Conservation (phyloP, 2,113 vertebrate species). For the Piaya cayana region DNA sequence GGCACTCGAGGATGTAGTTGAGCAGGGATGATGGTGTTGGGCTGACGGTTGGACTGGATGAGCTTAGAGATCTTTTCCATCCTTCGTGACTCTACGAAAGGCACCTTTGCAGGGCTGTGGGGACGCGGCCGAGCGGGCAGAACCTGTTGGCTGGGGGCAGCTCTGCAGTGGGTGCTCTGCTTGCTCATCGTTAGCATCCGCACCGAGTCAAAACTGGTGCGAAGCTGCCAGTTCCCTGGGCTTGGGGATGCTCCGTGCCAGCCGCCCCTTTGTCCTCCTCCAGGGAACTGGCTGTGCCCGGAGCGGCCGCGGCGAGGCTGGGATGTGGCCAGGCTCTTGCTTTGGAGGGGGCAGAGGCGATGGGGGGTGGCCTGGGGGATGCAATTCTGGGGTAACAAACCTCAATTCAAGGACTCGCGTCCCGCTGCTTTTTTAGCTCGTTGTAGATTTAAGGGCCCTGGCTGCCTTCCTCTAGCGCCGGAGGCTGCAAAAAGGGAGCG, state of each 20-base stretch:
- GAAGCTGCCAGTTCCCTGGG: not conserved
- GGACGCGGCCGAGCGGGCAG: not conserved
- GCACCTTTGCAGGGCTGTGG: rapidly evolving
- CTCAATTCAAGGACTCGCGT: not conserved
- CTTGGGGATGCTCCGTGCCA: not conserved
- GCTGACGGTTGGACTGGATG: no score
- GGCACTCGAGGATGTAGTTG: no score
- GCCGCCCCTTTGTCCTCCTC: not conserved
- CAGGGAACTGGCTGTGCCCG: not conserved
- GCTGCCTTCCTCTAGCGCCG: not conserved
- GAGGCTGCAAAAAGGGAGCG: not conserved
- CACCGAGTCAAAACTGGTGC: not conserved
- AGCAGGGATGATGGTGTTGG: no score
- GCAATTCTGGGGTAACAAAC: not conserved
- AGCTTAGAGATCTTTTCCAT: no score
- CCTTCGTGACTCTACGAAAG: not conserved
- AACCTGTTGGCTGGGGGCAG: not conserved
- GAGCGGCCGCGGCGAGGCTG: not conserved
- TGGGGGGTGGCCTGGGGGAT: not conserved
- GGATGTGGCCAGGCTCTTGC: not conserved
- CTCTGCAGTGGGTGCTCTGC: not conserved
- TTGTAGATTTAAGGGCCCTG: not conserved
- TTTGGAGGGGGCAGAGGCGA: not conserved
- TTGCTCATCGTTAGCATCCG: not conserved
- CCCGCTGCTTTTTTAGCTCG: not conserved